Evolutionary conservation across 1,140 invertebrate species (phyloP), one percentile per base, ranked within the genome.

Genomic region (Zaprionus gabonicus): DNA sequence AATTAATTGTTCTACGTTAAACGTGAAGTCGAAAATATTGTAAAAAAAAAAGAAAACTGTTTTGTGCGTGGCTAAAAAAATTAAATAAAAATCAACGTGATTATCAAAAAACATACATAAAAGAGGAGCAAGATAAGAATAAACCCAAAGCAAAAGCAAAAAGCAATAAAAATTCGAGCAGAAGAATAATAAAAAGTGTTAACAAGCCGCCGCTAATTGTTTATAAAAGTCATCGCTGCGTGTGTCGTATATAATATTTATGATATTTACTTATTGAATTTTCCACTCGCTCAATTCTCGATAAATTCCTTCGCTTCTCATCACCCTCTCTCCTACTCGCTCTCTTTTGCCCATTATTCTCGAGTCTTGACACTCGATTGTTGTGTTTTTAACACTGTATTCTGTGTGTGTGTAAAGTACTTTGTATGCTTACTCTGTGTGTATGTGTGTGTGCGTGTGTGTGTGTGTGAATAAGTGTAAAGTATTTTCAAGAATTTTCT

Each of bases 401-500:
- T 71, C 65, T 76, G 62, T 82, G 44, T 79, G 59, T 64, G 12
- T 70, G 2, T 31, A 34, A 34, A 34, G 31, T 34, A 34, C 23
- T 72, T 20, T 81, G 41, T 76, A 6, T 80, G 38, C 72, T 64
- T 51, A 46, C 36, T 44, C 20, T 60, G 15, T 82, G 13, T 66
- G 27, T 71, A 17, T n/a, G n/a, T 58, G 13, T 76, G 51, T 81
- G 41, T 79, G 20, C 1, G 20, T 23, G 76, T 81, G 68, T 83
- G 71, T 76, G 72, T 63, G 65, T 81, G 70, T 75, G 70, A 66
- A 75, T 83, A 84, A 78, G 81, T 88, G 85, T 90, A 77, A 90
- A 90, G 77, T 90, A 90, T 88, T 88, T 90, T 88, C 85, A 88
- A 90, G 84, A 87, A 87, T 90, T 88, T 77, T 90, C 78, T 88